These are phyloP conservation scores for Xestia ashworthii DNA, from an alignment of 2,888 invertebrate species.

Conservation along the genomic window DNA sequence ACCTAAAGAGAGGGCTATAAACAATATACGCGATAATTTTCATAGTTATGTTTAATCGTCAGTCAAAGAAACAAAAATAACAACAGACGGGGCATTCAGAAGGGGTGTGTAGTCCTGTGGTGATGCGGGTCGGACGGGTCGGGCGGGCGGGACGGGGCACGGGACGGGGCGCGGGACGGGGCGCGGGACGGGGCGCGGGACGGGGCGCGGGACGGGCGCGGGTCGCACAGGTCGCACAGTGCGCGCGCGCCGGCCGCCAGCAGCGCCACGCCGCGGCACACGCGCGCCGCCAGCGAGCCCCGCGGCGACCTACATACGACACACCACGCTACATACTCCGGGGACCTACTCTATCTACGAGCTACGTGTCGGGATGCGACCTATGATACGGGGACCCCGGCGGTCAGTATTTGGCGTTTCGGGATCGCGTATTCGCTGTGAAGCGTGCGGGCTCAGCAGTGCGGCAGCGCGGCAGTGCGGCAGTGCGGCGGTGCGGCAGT, in stretches of 20 bases:
- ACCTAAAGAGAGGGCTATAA: conserved; percentile 40
- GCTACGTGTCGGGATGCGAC: no score
- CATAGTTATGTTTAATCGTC: conserved; percentile 58
- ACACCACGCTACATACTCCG: no score
- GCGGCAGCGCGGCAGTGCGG: no score
- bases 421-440: background rate
- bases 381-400: background rate
- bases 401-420: no score
- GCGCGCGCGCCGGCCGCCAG: conserved; percentile 50
- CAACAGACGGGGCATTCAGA: conserved; percentile 10
- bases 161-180: conserved; percentile 32
- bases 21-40: conserved; percentile 13
- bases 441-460: background rate
- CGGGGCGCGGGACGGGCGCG: conserved; percentile 22
- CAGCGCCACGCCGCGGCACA: conserved; percentile 37
- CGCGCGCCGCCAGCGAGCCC: conserved; percentile 43
- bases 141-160: background rate
- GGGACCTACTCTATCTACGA: background rate
- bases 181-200: conserved; percentile 20
- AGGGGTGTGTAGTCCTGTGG: conserved; percentile 33
- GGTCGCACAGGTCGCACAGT: conserved; percentile 33
- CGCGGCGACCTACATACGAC: conserved; percentile 31
- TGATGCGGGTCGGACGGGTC: conserved; percentile 27
- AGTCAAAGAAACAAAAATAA: conserved; percentile 65
- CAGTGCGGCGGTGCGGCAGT: no score